Percentiles rank a stretch among this genome's conserved stretches.
These are phyloP conservation scores for Caranx melampygus DNA, from an alignment of 2,113 vertebrate genomes.

Conservation along the genomic window DNA sequence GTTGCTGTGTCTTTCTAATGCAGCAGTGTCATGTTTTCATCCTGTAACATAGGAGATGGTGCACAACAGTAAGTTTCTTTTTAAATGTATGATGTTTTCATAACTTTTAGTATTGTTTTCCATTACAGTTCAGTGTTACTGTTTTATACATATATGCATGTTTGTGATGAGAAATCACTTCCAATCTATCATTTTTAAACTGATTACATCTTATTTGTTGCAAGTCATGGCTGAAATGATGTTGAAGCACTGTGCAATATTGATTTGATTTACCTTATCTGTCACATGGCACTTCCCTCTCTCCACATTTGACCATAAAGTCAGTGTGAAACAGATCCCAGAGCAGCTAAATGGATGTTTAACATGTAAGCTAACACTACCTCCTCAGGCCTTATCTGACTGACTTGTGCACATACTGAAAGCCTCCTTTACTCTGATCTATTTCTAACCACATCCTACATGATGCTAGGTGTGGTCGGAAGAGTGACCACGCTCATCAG, in stretches of 20 bases:
- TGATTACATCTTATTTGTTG: no score
- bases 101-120: constrained; percentile 1
- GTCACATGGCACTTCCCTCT: neutral
- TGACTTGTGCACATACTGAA: neutral
- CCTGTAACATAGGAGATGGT: neutral
- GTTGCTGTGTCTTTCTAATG: neutral
- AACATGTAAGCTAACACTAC: neutral
- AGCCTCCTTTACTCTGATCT: neutral
- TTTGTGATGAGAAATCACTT: neutral
- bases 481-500: neutral
- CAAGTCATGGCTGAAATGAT: neutral
- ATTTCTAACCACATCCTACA: constrained; percentile 6
- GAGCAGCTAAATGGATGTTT: neutral
- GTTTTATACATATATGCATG: neutral
- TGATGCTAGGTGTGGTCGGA: neutral
- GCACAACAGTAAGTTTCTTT: neutral
- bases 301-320: neutral
- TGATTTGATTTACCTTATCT: neutral
- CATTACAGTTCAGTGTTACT: no score
- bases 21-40: accelerated
- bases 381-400: neutral
- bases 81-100: neutral
- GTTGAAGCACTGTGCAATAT: no score
- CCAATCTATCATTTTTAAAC: no score
- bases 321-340: neutral